Conservation (phyloP, 1,140 invertebrate species). For the Drosophila willistoni region DNA sequence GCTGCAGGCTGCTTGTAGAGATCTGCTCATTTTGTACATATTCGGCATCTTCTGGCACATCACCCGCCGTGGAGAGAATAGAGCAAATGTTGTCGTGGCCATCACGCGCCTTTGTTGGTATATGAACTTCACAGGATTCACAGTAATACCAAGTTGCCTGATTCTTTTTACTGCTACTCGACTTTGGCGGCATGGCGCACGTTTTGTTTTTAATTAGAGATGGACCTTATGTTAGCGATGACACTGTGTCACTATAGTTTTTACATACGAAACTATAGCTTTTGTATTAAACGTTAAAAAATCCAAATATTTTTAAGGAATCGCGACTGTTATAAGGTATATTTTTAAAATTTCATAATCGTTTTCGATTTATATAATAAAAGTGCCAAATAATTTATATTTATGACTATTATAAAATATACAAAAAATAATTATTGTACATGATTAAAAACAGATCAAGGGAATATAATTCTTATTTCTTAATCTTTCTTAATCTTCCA, state of each 20-base stretch:
- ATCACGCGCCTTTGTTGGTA: constrained; percentile 66
- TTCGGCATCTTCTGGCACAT: constrained; percentile 31
- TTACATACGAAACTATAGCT: no score
- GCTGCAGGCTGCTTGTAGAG: constrained; percentile 57
- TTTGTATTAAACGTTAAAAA: no score
- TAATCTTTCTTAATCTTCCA: no score
- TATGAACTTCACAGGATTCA: constrained; percentile 64
- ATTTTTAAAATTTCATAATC: neutral
- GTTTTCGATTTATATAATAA: no score
- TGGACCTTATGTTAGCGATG: neutral
- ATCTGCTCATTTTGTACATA: constrained; percentile 52
- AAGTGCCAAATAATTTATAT: no score
- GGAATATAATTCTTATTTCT: no score
- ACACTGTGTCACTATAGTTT: neutral
- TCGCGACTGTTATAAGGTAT: constrained; percentile 5
- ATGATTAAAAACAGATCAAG: no score
- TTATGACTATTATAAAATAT: no score
- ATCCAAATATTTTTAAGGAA: constrained; percentile 12
- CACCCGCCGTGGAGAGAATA: constrained; percentile 33
- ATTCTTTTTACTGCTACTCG: constrained; percentile 72
- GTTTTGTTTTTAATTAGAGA: constrained; percentile 38
- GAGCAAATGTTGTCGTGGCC: constrained; percentile 58
- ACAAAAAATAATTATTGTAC: no score
- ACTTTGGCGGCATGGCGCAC: constrained; percentile 78
- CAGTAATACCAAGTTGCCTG: constrained; percentile 69